phyloP scores from a whole-genome alignment of 1,140 invertebrate species.

The Panagrolaimus sp. region DNA sequence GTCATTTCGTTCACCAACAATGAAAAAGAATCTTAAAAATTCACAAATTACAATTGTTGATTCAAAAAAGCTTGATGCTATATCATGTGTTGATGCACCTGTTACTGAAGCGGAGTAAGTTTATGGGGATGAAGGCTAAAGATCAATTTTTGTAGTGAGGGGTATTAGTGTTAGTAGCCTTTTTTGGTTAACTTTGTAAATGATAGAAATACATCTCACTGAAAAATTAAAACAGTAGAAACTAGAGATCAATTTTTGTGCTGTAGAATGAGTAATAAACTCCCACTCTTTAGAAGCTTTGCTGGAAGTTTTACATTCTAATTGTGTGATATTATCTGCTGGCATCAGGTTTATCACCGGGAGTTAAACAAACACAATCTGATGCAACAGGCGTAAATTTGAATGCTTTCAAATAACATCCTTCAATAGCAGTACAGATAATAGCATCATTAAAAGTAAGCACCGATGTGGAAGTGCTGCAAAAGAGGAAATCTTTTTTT shows the following conservation, averaged over 20 bases:
- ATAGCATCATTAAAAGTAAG: not conserved
- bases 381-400: not conserved
- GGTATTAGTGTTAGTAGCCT: no score
- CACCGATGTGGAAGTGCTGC: not conserved
- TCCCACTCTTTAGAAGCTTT: no score
- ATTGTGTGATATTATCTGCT: no score
- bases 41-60: not conserved
- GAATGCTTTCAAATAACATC: not conserved
- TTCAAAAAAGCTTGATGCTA: not conserved
- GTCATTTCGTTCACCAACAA: not conserved
- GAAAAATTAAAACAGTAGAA: no score
- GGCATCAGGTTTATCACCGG: not conserved
- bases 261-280: no score
- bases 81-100: not conserved
- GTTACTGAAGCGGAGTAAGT: not conserved
- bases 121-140: no score
- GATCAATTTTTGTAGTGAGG: no score
- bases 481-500: no score
- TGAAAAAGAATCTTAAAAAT: slow-evolving; percentile 5
- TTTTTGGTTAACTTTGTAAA: no score
- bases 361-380: not conserved
- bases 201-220: no score
- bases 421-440: not conserved
- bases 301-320: no score
- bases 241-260: no score